phyloP scores from a whole-genome alignment of 2,113 vertebrate genomes.

The Manacus vitellinus region DNA sequence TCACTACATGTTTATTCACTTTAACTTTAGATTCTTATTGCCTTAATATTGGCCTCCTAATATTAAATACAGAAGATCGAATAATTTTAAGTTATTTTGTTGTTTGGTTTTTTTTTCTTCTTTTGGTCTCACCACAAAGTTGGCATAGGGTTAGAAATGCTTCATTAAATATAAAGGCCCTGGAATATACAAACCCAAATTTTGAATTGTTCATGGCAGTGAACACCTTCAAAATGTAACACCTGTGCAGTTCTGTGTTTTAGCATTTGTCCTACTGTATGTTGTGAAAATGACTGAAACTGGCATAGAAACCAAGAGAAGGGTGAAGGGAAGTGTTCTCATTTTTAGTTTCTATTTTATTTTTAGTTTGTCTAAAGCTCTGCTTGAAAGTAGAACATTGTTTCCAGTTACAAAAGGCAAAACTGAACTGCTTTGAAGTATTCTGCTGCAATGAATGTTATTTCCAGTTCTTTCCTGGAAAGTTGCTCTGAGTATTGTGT shows the following conservation, averaged over 20 bases:
- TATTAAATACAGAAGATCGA: background rate
- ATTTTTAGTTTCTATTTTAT: background rate
- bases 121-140: background rate
- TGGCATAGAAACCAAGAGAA: background rate
- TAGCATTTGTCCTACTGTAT: background rate
- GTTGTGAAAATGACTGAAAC: background rate
- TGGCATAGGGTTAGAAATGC: background rate
- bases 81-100: background rate
- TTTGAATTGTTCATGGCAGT: background rate
- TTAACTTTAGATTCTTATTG: background rate
- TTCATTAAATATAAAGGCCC: background rate
- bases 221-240: background rate
- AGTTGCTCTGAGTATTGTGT: background rate
- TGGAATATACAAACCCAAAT: background rate
- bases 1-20: background rate
- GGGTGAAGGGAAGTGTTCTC: background rate
- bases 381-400: background rate
- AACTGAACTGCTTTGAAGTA: background rate
- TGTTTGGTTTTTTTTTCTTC: background rate
- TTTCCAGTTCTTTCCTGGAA: background rate
- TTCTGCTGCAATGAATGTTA: background rate
- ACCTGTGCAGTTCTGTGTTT: background rate
- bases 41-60: background rate
- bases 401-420: background rate
- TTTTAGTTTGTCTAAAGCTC: background rate